Base-by-base conservation (phyloP, 1,140 invertebrate species). In the Drosophila guanche region DNA sequence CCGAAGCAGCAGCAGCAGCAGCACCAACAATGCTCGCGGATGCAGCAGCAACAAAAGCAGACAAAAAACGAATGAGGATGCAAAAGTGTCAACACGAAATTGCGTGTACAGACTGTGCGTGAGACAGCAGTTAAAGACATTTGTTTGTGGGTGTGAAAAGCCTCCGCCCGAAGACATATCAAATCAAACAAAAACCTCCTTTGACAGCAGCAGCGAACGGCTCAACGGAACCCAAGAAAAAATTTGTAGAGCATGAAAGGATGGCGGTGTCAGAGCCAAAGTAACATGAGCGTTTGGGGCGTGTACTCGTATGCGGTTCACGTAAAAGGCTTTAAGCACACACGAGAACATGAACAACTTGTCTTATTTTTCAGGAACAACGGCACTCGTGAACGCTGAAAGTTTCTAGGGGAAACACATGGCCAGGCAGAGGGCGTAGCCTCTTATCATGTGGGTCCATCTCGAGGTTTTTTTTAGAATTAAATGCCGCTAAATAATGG, bases 161-260 rank as follows among this genome's bases (percentile, higher is more conserved):
- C 8, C 16, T 6, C 1, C 0, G 8, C 14, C 3, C 23, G 22
- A 33, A 37, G 45, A 60, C 55, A 23, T 42, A 42, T 52, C 79
- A 83, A 78, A 70, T 79, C 79, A 67, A 50, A 59, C 69, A 52
- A 78, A 78, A 83, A 83, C 78, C 68, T 56, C 69, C 60, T 78
- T 51, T 66, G 79, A 78, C 74, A 83, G 70, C 63, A 54, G 47
- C 42, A 42, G 23, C 42, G 55, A 27, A 12, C 3, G 33, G 33
- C 33, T 3, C 10, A 37, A 53, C 41, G 66, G 22, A 57, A 57
- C 22, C 45, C n/a, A 41, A 48, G 61, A 29, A 51, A 57, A 50
- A 52, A 50, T 40, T 4, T 37, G 41, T n/a, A 33, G 23, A 25
- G 7, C 33, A 48, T 29, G 37, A 23, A 23, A 45, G 50, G 6